These are phyloP conservation scores for Eudemis profundana DNA, from an alignment of 2,888 invertebrate genomes.

Conservation along the genomic window DNA sequence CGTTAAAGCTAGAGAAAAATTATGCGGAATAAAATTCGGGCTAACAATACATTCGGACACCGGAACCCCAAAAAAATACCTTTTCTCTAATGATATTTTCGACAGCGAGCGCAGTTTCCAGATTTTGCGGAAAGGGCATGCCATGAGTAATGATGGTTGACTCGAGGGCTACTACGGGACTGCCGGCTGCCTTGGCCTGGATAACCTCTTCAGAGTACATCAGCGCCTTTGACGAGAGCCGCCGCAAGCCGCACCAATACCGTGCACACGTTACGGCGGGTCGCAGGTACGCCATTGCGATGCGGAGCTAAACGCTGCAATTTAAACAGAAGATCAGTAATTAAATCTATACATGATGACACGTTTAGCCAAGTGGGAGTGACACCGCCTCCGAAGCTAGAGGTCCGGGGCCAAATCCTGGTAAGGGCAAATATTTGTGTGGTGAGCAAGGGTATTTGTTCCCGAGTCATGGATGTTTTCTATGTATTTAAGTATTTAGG, in stretches of 20 bases:
- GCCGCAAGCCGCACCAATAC: not conserved
- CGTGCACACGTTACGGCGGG: conserved; percentile 2
- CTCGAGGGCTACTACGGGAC: conserved; percentile 96
- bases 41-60: not conserved
- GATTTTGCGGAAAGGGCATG: conserved; percentile 97
- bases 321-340: not conserved
- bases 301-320: not conserved
- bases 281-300: conserved; percentile 36
- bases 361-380: too few relatives aligned
- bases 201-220: conserved; percentile 87
- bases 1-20: too few relatives aligned
- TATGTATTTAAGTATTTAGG: too few relatives aligned
- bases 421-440: too few relatives aligned
- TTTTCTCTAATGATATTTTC: conserved; percentile 90
- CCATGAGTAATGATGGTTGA: conserved; percentile 99
- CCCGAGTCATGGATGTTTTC: too few relatives aligned
- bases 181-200: conserved; percentile 85
- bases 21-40: too few relatives aligned
- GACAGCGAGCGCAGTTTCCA: conserved; percentile 92
- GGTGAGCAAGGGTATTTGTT: too few relatives aligned
- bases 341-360: too few relatives aligned
- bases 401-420: too few relatives aligned
- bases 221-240: conserved; percentile 48
- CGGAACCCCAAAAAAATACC: conserved; percentile 76
- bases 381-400: too few relatives aligned